Conservation (phyloP, 1,140 invertebrate species). For the Physella acuta region DNA sequence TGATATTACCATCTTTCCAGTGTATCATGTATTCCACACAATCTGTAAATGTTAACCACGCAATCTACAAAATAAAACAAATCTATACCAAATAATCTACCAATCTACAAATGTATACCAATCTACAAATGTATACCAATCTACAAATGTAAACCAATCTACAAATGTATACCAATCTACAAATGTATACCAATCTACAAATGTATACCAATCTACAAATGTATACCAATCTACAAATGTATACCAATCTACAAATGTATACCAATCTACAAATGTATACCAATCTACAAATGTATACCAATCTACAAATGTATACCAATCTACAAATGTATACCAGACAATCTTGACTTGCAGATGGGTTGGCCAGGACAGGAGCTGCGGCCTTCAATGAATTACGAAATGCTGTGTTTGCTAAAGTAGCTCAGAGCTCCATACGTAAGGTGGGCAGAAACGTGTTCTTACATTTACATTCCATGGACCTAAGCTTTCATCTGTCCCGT, state of each 20-base stretch:
- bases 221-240: neutral
- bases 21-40: neutral
- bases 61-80: neutral
- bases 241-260: neutral
- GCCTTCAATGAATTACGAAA: slow-evolving; percentile 96
- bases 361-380: slow-evolving; percentile 83
- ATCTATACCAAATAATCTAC: neutral
- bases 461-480: slow-evolving; percentile 94
- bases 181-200: neutral
- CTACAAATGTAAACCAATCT: neutral
- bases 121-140: neutral
- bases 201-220: neutral
- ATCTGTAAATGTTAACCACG: neutral
- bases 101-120: neutral
- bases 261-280: neutral
- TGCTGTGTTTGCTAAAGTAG: slow-evolving; percentile 97
- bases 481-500: slow-evolving; percentile 88
- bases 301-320: neutral
- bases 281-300: neutral
- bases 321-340: neutral
- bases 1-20: neutral
- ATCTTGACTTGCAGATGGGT: slow-evolving; percentile 75
- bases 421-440: slow-evolving; percentile 91
- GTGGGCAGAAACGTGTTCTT: slow-evolving; percentile 94
- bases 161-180: neutral